phyloP scores from a whole-genome alignment of 2,888 invertebrate genomes.

The Synanthedon myopaeformis region DNA sequence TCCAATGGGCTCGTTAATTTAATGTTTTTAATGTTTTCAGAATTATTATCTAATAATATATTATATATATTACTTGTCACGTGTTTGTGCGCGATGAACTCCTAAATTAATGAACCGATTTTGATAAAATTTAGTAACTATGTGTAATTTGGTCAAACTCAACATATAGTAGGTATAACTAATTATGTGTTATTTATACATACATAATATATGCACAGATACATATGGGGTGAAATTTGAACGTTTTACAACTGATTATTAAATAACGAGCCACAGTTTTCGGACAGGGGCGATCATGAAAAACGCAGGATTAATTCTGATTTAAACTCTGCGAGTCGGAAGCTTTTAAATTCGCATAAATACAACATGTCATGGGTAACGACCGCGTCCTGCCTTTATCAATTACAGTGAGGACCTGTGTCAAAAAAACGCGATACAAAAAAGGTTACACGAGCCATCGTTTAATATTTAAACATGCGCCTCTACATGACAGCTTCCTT shows the following conservation, averaged over 20 bases:
- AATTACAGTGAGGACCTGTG: constrained; percentile 48
- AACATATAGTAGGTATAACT: no score
- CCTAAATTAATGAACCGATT: no score
- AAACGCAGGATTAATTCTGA: constrained; percentile 53
- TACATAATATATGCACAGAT: background rate
- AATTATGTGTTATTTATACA: no score
- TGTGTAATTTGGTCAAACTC: no score
- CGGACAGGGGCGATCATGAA: constrained; percentile 33
- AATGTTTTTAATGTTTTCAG: no score
- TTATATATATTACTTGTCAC: no score
- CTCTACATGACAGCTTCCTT: no score
- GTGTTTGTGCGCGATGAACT: no score
- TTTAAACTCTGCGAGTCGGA: constrained; percentile 49
- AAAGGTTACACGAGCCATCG: constrained; percentile 28
- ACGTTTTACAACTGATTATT: constrained; percentile 22
- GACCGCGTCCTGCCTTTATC: constrained; percentile 52
- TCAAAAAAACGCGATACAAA: constrained; percentile 37
- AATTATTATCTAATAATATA: no score
- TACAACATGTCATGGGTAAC: constrained; percentile 55
- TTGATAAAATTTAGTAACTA: no score
- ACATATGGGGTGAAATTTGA: background rate
- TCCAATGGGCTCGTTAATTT: no score
- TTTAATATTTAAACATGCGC: constrained; percentile 37
- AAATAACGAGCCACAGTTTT: constrained; percentile 39
- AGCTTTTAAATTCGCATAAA: constrained; percentile 65